Evolutionary conservation across 2,888 invertebrate genomes (phyloP).

Genomic region (Ganaspis brasiliensis): DNA sequence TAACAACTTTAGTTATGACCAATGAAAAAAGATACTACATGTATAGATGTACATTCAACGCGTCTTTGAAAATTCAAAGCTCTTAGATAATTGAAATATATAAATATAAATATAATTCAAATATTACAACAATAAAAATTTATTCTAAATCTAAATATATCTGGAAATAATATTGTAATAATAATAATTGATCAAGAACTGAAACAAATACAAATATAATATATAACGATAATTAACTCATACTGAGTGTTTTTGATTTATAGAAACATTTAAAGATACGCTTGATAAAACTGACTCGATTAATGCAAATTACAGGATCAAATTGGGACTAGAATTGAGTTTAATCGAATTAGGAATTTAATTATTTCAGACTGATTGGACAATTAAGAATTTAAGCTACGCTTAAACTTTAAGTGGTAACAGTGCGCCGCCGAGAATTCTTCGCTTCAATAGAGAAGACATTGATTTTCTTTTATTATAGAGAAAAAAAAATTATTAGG

Average conservation of each 20-base stretch:
- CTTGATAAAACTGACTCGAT: conserved; percentile 6
- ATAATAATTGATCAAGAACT: too few relatives aligned
- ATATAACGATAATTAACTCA: too few relatives aligned
- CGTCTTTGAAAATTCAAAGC: background rate
- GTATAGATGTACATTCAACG: background rate
- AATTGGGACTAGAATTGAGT: conserved; percentile 9
- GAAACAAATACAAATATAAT: too few relatives aligned
- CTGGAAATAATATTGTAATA: too few relatives aligned
- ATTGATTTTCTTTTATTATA: too few relatives aligned
- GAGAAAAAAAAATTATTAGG: too few relatives aligned
- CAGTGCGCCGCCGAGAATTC: background rate
- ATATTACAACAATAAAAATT: too few relatives aligned
- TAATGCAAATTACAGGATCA: conserved; percentile 2
- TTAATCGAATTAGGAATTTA: conserved; percentile 13
- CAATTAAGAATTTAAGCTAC: conserved; percentile 27
- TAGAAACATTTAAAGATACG: background rate
- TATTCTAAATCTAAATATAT: too few relatives aligned
- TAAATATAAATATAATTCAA: too few relatives aligned
- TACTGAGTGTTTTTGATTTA: too few relatives aligned
- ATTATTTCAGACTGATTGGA: conserved; percentile 29
- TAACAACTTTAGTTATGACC: conserved; percentile 1
- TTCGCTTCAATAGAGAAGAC: too few relatives aligned
- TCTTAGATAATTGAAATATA: background rate
- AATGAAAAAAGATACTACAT: too few relatives aligned
- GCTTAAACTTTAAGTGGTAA: conserved; percentile 24